These are phyloP conservation scores for Entomobrya proxima DNA, from an alignment of 2,888 invertebrate genomes.

Conservation along the genomic window DNA sequence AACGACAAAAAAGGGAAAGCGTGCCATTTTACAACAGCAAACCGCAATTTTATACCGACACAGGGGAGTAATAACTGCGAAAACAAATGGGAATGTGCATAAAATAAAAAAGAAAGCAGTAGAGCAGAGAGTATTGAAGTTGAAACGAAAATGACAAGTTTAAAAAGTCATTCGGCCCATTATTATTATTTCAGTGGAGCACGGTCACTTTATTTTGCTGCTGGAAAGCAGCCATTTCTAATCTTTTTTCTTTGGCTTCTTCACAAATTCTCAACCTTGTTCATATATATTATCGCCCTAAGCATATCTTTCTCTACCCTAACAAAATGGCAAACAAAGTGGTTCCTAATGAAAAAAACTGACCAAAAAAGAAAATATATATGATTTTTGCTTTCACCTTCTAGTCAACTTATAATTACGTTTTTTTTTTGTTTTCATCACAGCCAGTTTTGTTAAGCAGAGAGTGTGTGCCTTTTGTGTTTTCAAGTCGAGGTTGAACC, in stretches of 20 bases:
- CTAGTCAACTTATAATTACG: background rate
- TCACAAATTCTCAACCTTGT: conserved; percentile 5
- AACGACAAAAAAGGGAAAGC: too few species aligned
- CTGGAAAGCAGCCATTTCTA: background rate
- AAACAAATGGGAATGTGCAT: background rate
- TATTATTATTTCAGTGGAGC: background rate
- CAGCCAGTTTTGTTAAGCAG: too few species aligned
- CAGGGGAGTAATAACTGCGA: background rate
- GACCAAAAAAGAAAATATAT: background rate
- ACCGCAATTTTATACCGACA: background rate
- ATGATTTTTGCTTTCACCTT: background rate
- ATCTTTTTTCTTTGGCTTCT: background rate
- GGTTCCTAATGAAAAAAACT: background rate
- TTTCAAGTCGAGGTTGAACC: too few species aligned
- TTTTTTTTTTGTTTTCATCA: background rate
- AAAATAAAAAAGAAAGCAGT: background rate
- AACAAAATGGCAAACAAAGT: conserved; percentile 2
- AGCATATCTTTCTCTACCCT: too few species aligned
- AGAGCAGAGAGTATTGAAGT: too few species aligned
- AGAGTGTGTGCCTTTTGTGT: too few species aligned
- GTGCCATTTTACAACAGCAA: background rate
- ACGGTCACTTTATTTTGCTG: background rate
- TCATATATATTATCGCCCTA: background rate
- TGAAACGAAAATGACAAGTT: conserved; percentile 16
- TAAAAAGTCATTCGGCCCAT: background rate